Conservation (phyloP, 2,888 invertebrate genomes). For the Nomada flava region DNA sequence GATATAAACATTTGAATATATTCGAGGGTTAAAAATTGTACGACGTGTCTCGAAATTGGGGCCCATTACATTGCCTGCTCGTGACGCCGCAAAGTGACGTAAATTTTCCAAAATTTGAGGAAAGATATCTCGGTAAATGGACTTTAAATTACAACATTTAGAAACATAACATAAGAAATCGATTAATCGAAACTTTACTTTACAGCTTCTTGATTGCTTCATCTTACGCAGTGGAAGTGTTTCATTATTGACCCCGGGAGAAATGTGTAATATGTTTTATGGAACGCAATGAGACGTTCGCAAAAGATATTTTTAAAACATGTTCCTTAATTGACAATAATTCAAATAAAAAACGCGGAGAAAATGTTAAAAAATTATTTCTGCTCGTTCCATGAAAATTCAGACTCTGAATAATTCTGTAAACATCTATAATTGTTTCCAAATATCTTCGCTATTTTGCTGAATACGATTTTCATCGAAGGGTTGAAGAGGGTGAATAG, state of each 20-base stretch:
- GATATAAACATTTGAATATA: constrained; percentile 33
- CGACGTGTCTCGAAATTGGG: not conserved
- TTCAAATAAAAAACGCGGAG: not conserved
- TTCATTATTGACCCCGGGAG: not conserved
- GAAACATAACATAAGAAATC: not conserved
- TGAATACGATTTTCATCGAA: too few species aligned
- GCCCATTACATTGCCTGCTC: not conserved
- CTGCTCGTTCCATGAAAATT: too few species aligned
- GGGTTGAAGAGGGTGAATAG: too few species aligned
- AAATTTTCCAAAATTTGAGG: not conserved
- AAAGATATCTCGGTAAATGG: not conserved
- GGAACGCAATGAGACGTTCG: not conserved
- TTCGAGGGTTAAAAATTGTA: not conserved
- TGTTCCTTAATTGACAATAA: not conserved
- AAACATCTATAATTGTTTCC: too few species aligned
- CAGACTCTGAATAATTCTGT: too few species aligned
- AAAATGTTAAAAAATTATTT: too few species aligned
- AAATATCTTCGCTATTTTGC: too few species aligned
- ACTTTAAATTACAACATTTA: not conserved
- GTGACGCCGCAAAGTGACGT: not conserved
- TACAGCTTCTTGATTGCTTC: not conserved
- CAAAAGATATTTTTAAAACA: not conserved
- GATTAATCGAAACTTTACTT: not conserved
- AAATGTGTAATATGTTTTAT: not conserved
- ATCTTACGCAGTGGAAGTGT: not conserved